phyloP scores from a whole-genome alignment of 2,888 invertebrate genomes.

The Andrena fulva region DNA sequence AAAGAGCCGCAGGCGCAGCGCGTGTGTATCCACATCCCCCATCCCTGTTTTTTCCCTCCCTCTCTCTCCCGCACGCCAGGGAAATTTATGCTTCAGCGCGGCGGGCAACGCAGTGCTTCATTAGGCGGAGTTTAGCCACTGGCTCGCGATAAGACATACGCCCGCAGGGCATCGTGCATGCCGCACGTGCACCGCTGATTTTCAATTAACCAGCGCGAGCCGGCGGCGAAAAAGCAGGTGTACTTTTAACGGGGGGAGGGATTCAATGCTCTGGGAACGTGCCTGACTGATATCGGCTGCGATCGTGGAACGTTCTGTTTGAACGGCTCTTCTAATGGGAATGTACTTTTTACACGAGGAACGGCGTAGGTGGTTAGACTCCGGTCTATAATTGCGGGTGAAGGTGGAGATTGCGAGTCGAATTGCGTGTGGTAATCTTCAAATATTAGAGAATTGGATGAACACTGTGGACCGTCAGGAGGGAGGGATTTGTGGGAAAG shows the following conservation, averaged over 20 bases:
- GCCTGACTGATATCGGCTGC: background rate
- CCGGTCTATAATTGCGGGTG: background rate
- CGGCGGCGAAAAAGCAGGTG: background rate
- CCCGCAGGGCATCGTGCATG: background rate
- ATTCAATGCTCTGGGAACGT: background rate
- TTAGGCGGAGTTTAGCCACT: conserved; percentile 29
- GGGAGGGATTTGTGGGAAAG: too few relatives aligned
- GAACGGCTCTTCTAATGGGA: background rate
- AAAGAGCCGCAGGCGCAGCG: conserved; percentile 21
- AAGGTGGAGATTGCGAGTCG: background rate
- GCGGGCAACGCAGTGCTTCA: conserved; percentile 17
- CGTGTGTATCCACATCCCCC: background rate
- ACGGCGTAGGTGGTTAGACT: background rate
- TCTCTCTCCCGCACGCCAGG: too few relatives aligned
- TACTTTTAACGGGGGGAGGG: background rate
- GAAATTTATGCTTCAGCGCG: conserved; percentile 34
- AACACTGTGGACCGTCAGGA: too few relatives aligned
- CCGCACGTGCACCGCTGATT: conserved; percentile 29
- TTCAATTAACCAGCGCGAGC: conserved; percentile 39
- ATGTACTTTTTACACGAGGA: background rate
- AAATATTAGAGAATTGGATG: background rate
- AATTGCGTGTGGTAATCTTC: background rate
- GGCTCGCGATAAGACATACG: conserved; percentile 27
- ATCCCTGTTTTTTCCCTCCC: background rate
- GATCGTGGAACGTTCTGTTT: background rate